Conservation (phyloP, 2,797 vertebrate species). For the Enteromius fasciolatus region DNA sequence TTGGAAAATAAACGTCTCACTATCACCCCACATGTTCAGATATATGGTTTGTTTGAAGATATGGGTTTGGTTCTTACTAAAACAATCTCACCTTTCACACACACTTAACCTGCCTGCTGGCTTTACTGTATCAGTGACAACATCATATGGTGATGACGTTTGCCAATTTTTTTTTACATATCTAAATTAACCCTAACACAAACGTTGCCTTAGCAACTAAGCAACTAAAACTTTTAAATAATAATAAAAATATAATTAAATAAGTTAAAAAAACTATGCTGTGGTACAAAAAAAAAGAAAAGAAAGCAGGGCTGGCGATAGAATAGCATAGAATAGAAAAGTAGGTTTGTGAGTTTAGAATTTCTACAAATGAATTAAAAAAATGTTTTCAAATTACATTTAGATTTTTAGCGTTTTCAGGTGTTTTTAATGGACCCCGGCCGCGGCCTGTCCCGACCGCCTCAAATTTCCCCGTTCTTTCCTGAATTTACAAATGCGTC, state of each 20-base stretch:
- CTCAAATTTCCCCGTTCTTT: background rate
- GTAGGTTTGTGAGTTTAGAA: background rate
- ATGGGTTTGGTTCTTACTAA: background rate
- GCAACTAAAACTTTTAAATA: background rate
- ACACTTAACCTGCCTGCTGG: background rate
- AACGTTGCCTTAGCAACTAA: background rate
- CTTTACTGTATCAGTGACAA: background rate
- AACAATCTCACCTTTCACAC: background rate
- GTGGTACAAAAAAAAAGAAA: background rate
- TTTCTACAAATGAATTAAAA: background rate
- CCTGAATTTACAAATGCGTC: background rate
- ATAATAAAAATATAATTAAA: background rate
- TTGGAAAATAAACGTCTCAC: conserved; percentile 52
- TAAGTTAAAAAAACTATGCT: background rate
- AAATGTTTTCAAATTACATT: background rate
- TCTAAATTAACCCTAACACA: background rate
- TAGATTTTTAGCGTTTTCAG: background rate
- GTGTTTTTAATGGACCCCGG: background rate
- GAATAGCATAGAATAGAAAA: background rate
- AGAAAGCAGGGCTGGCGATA: background rate
- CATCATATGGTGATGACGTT: background rate
- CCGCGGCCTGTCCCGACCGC: background rate
- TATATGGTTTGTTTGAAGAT: background rate
- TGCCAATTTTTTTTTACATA: background rate
- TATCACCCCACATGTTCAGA: conserved; percentile 48